Conservation (phyloP, 2,113 vertebrate species). For the Caloenas nicobarica region DNA sequence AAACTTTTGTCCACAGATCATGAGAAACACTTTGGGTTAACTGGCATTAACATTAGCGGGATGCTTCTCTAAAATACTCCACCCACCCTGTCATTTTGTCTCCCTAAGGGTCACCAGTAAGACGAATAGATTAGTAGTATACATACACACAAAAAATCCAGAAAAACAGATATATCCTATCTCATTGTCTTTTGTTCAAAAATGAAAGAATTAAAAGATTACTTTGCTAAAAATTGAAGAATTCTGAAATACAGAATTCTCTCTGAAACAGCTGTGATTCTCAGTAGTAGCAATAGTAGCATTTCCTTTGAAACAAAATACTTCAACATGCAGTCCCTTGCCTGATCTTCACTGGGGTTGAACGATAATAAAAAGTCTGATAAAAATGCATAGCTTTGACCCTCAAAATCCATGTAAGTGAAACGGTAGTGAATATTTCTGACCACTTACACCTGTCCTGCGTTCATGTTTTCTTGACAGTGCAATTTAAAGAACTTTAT, state of each 20-base stretch:
- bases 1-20: neutral
- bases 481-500: conserved; percentile 32
- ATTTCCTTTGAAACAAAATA: conserved; percentile 25
- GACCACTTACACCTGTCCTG: conserved; percentile 46
- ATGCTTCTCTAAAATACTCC: neutral
- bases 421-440: conserved; percentile 56
- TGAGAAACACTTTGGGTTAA: neutral
- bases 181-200: neutral
- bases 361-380: conserved; percentile 45
- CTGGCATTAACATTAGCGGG: neutral
- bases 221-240: neutral
- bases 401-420: conserved; percentile 44
- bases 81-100: neutral
- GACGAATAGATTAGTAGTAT: neutral
- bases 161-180: neutral
- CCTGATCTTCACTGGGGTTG: conserved; percentile 44
- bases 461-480: conserved; percentile 46
- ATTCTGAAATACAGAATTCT: neutral
- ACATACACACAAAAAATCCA: neutral
- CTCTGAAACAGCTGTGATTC: neutral
- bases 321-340: neutral
- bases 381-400: conserved; percentile 70
- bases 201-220: neutral
- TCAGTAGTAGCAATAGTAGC: neutral
- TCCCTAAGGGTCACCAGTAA: neutral